These are phyloP conservation scores for Rhabdophis nuchalis DNA, from an alignment of 2,797 vertebrate species.

Conservation along the genomic window DNA sequence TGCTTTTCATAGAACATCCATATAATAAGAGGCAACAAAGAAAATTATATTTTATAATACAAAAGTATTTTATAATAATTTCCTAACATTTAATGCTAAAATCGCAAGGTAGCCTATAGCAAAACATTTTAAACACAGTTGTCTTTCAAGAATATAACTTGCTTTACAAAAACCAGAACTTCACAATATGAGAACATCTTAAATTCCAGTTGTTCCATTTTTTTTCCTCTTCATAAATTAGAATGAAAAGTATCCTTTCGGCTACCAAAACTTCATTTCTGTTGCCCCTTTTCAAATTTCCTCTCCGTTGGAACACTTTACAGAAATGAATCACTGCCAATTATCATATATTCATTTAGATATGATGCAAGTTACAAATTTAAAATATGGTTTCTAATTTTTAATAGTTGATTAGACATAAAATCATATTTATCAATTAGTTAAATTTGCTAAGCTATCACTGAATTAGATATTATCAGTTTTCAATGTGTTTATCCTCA, in stretches of 20 bases:
- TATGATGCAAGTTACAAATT: background rate
- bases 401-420: background rate
- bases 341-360: background rate
- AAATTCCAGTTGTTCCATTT: background rate
- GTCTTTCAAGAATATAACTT: slow-evolving; percentile 22
- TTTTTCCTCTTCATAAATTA: background rate
- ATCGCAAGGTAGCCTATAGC: background rate
- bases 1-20: background rate
- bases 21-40: background rate
- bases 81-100: background rate
- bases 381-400: background rate
- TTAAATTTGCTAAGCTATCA: background rate
- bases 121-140: slow-evolving; percentile 10
- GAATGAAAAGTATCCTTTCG: background rate
- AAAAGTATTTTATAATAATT: background rate
- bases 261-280: background rate
- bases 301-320: background rate
- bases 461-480: background rate
- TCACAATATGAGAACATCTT: slow-evolving; percentile 12
- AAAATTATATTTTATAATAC: background rate
- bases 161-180: slow-evolving; percentile 7
- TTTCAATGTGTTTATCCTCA: background rate
- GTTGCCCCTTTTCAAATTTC: background rate
- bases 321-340: background rate
- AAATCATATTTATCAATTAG: background rate